Base-by-base conservation (phyloP, 2,797 vertebrate species). In the Cuniculus paca region DNA sequence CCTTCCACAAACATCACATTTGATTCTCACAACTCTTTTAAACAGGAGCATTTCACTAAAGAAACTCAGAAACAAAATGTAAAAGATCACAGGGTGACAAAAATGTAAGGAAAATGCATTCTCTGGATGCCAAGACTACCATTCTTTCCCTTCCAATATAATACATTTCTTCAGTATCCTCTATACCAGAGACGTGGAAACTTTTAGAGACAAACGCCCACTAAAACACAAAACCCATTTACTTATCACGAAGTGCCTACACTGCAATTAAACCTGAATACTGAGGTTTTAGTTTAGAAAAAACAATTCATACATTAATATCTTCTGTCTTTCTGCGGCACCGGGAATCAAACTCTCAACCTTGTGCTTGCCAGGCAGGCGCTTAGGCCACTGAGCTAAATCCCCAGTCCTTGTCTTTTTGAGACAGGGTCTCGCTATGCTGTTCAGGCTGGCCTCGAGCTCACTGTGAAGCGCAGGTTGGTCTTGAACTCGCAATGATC, bases 11-110 rank as follows among this genome's bases (percentile, higher is more conserved):
- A 65, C 34, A 93, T 45, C 31, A 78, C n/a, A 60, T 48, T 31
- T 82, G 39, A 93, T 75, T 93, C 90, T 74, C 85, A 88, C 48
- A 77, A 72, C 50, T 10, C 63, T 91, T 91, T 94, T 72, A 83
- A 93, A 89, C 20, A 14, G 39, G 31, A 31, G 24, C 1, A 58
- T 28, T 92, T 95, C 58, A 6, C 31, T 65, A 56, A 79, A 82
- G 42, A 91, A 77, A 96, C 9, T 80, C 56, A 52, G 7, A 81
- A 80, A 50, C 45, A 79, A 88, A 95, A 91, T 31, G 48, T 72
- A 34, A 36, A 86, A 79, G 42, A 65, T 54, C 28, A 87, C 42
- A 83, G 20, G 24, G 48, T 36, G 63, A 24, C 78, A 75, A 22
- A 75, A 36, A 80, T 48, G 11, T 36, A 94, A 58, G 45, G 28